Evolutionary conservation across 2,888 invertebrate genomes (phyloP).

Genomic region (Xestia sexstrigata): DNA sequence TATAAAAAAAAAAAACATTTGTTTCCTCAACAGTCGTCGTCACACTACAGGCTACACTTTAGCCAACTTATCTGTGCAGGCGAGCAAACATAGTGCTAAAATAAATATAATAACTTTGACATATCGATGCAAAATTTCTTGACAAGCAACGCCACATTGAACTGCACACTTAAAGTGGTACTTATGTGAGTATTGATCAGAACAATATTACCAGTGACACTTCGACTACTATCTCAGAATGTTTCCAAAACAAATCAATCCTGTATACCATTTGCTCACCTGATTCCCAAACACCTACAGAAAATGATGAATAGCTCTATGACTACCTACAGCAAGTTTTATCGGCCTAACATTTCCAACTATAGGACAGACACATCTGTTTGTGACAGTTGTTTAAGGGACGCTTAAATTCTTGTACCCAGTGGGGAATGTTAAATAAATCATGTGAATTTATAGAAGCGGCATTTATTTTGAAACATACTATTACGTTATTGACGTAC

Average conservation of each 20-base stretch:
- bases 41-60: too few species aligned
- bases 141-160: too few species aligned
- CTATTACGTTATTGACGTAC: too few species aligned
- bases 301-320: constrained; percentile 30
- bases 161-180: too few species aligned
- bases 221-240: background rate
- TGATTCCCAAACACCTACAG: constrained; percentile 11
- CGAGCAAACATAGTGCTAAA: too few species aligned
- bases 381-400: constrained; percentile 31
- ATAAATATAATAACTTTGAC: too few species aligned
- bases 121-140: too few species aligned
- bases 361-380: constrained; percentile 22
- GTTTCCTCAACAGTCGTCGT: too few species aligned
- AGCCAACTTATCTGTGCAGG: too few species aligned
- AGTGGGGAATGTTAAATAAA: constrained; percentile 34
- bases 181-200: too few species aligned
- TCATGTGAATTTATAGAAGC: constrained; percentile 2
- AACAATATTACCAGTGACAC: background rate
- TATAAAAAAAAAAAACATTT: too few species aligned
- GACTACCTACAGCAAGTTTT: constrained; percentile 14
- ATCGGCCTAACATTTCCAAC: constrained; percentile 26
- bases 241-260: constrained; percentile 26
- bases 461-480: too few species aligned
- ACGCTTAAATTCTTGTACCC: constrained; percentile 20
- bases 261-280: constrained; percentile 11